Base-by-base conservation (phyloP, 2,113 vertebrate species). In the Prunella himalayana region DNA sequence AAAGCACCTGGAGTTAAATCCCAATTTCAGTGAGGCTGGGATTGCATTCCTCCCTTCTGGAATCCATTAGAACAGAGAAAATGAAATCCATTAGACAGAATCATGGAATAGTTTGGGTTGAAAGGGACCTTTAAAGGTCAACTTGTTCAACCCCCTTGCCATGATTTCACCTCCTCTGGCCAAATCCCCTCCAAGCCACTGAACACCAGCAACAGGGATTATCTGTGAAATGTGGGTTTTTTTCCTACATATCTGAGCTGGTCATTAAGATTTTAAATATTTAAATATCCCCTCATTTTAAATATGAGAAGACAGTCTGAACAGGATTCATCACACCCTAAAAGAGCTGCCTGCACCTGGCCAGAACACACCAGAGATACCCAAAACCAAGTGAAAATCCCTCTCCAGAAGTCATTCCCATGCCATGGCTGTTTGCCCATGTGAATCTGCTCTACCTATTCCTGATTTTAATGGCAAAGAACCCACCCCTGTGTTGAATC, bases 391-490 rank as follows among this genome's bases (percentile, higher is more conserved):
- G 22, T 1, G 28, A 56, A 86, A 86, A 72, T 23, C 37, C 45
- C 31, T 60, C 15, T 1, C 11, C 17, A 18, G 9, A 73, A 75
- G 30, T 22, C 35, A 73, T 47, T 37, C 39, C 91, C 42, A 19
- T 6, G 7, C 33, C 23, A 11, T 2, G 18, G 33, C 23, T 39
- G 4, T 50, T 45, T 66, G 30, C 3, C 44, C 1, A 0, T 0
- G 7, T 24, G 21, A 72, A 87, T 57, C 15, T 0, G 2, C 11
- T 54, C 69, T 39, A 13, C 20, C n/a, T 27, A 10, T 24, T 45
- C 33, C 60, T 59, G 51, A 50, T 25, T 80, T 82, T 39, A 66
- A 35, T 3, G 19, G 37, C 15, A 25, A 35, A 44, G 35, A 61
- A 73, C n/a, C 42, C 28, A 16, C 25, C 53, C 53, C 54, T 39